Conservation (phyloP, 2,888 invertebrate species). For the Catocala nupta region DNA sequence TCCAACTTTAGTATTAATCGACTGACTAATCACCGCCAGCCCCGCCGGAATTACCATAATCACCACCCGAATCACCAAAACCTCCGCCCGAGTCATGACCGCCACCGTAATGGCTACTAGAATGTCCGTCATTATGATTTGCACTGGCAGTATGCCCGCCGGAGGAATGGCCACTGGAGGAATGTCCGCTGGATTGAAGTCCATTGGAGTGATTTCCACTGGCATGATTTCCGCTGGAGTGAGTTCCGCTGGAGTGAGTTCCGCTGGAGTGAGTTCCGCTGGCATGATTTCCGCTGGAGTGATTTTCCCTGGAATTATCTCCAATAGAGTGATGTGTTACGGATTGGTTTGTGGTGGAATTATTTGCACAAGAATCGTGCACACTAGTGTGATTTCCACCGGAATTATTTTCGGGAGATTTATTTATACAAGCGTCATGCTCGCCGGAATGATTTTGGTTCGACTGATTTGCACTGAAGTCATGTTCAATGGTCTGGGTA, state of each 20-base stretch:
- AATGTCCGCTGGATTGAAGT: background rate
- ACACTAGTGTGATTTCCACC: too few relatives aligned
- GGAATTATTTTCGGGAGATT: too few relatives aligned
- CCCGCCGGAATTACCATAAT: conserved; percentile 16
- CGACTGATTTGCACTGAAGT: too few relatives aligned
- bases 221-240: conserved; percentile 1
- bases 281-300: conserved; percentile 6
- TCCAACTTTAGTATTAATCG: too few relatives aligned
- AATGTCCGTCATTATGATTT: conserved; percentile 1
- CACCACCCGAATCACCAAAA: conserved; percentile 5
- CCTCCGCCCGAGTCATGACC: conserved; percentile 8
- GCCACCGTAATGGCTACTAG: conserved; percentile 11
- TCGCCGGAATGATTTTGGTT: too few relatives aligned
- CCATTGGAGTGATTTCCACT: conserved; percentile 4
- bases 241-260: background rate
- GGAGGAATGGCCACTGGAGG: background rate
- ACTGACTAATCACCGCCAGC: conserved; percentile 21
- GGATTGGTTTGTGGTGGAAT: background rate
- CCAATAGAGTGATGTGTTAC: conserved; percentile 6
- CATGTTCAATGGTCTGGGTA: too few relatives aligned
- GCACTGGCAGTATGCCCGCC: conserved; percentile 4
- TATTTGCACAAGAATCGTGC: too few relatives aligned
- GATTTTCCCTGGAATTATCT: conserved; percentile 4
- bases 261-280: too few relatives aligned
- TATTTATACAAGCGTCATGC: too few relatives aligned